Evolutionary conservation across 2,888 invertebrate species (phyloP).

Genomic region (Drosophila tanythrix): DNA sequence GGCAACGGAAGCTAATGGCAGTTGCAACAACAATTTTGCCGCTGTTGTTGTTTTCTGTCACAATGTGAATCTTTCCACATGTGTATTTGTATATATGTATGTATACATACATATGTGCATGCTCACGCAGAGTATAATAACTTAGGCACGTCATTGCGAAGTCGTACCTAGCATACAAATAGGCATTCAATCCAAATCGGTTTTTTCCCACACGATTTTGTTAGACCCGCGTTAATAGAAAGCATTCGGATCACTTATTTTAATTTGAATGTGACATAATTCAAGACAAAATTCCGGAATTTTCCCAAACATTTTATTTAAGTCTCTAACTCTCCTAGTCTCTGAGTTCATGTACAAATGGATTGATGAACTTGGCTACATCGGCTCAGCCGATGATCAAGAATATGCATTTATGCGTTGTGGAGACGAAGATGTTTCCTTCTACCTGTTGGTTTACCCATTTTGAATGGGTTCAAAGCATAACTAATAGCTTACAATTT

Average conservation of each 20-base stretch:
- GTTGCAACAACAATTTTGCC: conserved; percentile 10
- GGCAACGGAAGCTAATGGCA: conserved; percentile 29
- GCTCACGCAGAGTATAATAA: conserved; percentile 8
- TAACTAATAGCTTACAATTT: too few species aligned
- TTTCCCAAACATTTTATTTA: neutral
- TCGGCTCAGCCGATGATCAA: too few species aligned
- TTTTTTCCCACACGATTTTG: neutral
- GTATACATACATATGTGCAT: neutral
- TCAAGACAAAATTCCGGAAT: neutral
- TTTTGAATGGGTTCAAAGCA: neutral
- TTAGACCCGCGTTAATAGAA: neutral
- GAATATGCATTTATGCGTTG: too few species aligned
- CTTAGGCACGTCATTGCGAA: conserved; percentile 5
- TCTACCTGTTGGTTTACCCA: neutral
- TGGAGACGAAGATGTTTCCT: too few species aligned
- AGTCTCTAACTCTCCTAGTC: neutral
- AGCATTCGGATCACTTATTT: neutral
- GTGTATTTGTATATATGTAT: neutral
- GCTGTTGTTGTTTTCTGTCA: conserved; percentile 5
- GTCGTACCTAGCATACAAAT: neutral
- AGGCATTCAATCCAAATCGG: neutral
- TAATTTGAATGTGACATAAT: neutral
- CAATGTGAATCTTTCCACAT: neutral
- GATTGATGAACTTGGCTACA: too few species aligned
- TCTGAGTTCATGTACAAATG: neutral